Percentiles rank a stretch among this genome's conserved stretches.
These are phyloP conservation scores for Phoxinus phoxinus DNA, from an alignment of 2,113 vertebrate species.

Conservation along the genomic window DNA sequence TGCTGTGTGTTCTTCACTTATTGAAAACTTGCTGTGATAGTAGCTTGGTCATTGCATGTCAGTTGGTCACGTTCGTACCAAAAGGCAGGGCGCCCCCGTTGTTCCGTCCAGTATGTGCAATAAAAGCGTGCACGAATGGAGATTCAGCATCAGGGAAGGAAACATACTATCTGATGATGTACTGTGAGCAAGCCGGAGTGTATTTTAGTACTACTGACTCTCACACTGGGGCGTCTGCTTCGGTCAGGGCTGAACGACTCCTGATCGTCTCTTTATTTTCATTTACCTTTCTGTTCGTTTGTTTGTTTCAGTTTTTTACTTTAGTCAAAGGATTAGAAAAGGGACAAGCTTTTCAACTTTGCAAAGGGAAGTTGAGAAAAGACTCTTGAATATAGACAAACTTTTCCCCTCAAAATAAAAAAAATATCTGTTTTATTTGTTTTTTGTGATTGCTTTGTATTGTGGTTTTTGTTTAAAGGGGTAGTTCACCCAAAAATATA, in stretches of 20 bases:
- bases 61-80: conserved; percentile 78
- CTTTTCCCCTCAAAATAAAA: conserved; percentile 75
- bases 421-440: conserved; percentile 68
- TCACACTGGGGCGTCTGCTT: conserved; percentile 61
- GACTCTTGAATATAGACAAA: conserved; percentile 76
- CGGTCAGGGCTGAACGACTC: conserved; percentile 75
- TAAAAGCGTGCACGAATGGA: conserved; percentile 39
- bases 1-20: conserved; percentile 28
- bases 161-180: conserved; percentile 52
- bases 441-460: conserved; percentile 53
- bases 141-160: conserved; percentile 68
- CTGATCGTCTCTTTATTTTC: conserved; percentile 65
- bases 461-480: background rate
- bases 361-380: conserved; percentile 64
- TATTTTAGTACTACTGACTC: conserved; percentile 72
- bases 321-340: conserved; percentile 69
- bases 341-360: conserved; percentile 63
- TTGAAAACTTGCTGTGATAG: conserved; percentile 18
- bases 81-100: conserved; percentile 70
- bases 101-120: conserved; percentile 61
- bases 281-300: conserved; percentile 63
- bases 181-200: conserved; percentile 39
- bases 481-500: too few relatives aligned
- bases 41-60: conserved; percentile 57
- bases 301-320: conserved; percentile 72